Evolutionary conservation across 2,113 vertebrate genomes (phyloP), one percentile per base, ranked within the genome.

Genomic region (Perca flavescens): DNA sequence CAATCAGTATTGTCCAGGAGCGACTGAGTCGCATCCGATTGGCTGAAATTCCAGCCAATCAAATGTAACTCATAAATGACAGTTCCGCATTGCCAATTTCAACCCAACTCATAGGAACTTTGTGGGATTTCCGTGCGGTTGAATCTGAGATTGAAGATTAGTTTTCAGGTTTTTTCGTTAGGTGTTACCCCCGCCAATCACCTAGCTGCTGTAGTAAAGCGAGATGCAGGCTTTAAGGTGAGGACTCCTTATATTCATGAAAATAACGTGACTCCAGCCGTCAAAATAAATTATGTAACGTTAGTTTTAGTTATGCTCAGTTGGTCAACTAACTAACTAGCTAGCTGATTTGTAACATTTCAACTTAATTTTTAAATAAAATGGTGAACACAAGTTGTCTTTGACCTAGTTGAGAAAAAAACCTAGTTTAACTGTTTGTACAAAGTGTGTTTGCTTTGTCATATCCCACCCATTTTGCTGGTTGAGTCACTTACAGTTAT

Each of bases 191-290:
- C 5, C 25, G 13, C 5, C 12, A 10, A 3, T 1, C 2, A 13
- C 0, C 0, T 60, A 34, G 16, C n/a, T 11, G 15, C 14, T 61
- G 54, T 8, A 5, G 34, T 25, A 1, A 68, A 63, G 34, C 0
- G 22, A 67, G 1, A 93, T 93, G 93, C 65, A 86, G 22, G 0
- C 56, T 28, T 9, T 92, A 50, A 91, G 91, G 93, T 94, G 19
- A 83, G 80, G 0, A 21, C 2, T 14, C 3, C 10, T 56, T 47
- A 25, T 9, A 49, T 66, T 62, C 8, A 65, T 25, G 0, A 21
- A 25, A 40, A 78, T 10, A 43, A 43, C 40, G 40, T 43, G 40
- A 25, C 1, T 6, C 12, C 2, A 28, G 0, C 17, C 15, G 28
- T 46, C 16, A 34, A 7, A 54, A 73, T 14, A 40, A 2, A 12